Conservation (phyloP, 2,797 vertebrate genomes). For the Sebastes ruberrimus region DNA sequence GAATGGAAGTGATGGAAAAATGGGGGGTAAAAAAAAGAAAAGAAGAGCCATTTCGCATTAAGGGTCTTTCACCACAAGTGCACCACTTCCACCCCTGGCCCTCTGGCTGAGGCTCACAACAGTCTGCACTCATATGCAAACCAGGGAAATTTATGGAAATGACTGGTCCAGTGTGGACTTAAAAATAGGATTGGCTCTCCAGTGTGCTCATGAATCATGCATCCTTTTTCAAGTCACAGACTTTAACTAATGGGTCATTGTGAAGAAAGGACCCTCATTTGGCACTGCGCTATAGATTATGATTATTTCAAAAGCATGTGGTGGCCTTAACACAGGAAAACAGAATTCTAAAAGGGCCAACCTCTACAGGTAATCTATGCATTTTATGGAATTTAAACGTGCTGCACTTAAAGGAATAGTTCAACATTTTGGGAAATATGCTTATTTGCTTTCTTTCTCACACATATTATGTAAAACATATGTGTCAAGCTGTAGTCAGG, state of each 20-base stretch:
- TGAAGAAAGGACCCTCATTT: conserved; percentile 45
- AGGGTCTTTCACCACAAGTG: conserved; percentile 57
- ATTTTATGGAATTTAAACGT: not conserved
- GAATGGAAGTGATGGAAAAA: conserved; percentile 43
- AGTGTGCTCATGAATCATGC: conserved; percentile 66
- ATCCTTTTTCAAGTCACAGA: conserved; percentile 52
- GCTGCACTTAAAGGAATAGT: not conserved
- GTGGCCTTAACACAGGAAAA: not conserved
- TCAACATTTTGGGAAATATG: not conserved
- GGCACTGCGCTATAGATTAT: conserved; percentile 22
- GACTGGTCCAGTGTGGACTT: conserved; percentile 51
- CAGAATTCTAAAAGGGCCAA: not conserved
- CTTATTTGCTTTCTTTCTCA: not conserved
- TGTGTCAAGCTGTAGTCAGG: not conserved
- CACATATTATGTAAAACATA: too few species aligned
- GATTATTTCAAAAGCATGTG: conserved; percentile 44
- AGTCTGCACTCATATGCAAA: conserved; percentile 58
- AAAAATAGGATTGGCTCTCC: conserved; percentile 57
- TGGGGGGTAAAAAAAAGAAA: conserved; percentile 7
- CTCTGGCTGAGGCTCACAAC: conserved; percentile 53
- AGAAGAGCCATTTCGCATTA: conserved; percentile 53
- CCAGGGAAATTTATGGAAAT: conserved; percentile 66
- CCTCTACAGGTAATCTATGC: not conserved
- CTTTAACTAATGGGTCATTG: conserved; percentile 64
- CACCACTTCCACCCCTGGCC: conserved; percentile 53